These are phyloP conservation scores for Tachina fera DNA, from an alignment of 2,888 invertebrate genomes.

Conservation along the genomic window DNA sequence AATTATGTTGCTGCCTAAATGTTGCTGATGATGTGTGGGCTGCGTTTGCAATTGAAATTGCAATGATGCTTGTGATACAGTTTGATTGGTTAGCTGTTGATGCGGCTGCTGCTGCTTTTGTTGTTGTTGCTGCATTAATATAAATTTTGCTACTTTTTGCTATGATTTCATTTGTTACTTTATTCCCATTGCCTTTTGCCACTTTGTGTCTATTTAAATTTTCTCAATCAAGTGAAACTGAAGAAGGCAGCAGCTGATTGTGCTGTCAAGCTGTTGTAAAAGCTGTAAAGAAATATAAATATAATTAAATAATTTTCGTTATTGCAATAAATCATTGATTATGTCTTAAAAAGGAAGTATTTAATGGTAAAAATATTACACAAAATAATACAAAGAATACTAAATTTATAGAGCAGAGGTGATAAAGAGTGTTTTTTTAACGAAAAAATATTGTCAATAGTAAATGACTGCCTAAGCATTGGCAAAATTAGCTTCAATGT, in stretches of 20 bases:
- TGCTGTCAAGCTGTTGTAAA: slow-evolving; percentile 28
- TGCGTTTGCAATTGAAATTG: slow-evolving; percentile 74
- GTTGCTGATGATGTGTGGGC: slow-evolving; percentile 76
- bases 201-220: slow-evolving; percentile 29
- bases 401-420: slow-evolving; percentile 37
- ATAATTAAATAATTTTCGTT: slow-evolving; percentile 40
- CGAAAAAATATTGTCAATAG: no score
- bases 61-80: slow-evolving; percentile 70
- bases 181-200: slow-evolving; percentile 71
- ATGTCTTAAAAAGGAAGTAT: slow-evolving; percentile 51
- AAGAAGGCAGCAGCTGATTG: not conserved
- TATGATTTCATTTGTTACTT: slow-evolving; percentile 64
- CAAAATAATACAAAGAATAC: slow-evolving; percentile 20
- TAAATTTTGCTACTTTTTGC: slow-evolving; percentile 41
- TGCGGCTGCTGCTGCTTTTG: slow-evolving; percentile 68
- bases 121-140: slow-evolving; percentile 73
- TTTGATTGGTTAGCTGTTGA: slow-evolving; percentile 69
- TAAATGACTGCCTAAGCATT: no score
- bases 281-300: slow-evolving; percentile 60
- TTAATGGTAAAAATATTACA: slow-evolving; percentile 32
- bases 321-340: slow-evolving; percentile 57
- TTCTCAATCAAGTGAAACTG: slow-evolving; percentile 31
- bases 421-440: not conserved
- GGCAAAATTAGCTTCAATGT: no score
- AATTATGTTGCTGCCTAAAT: slow-evolving; percentile 81